phyloP scores from a whole-genome alignment of 2,113 vertebrate species.

The Amblyopsis rosae region DNA sequence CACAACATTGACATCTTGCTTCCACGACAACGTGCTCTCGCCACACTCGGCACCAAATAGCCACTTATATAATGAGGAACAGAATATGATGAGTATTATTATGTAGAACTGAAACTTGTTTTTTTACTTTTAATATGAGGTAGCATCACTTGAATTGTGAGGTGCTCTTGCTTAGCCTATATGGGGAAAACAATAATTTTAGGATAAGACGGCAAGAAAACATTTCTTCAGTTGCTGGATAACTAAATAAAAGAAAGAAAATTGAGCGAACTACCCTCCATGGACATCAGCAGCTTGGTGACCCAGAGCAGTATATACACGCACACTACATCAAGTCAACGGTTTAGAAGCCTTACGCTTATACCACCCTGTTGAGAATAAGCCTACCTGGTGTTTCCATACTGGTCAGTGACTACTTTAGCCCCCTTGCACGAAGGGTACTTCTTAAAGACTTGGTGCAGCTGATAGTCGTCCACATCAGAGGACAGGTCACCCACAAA shows the following conservation, averaged over 20 bases:
- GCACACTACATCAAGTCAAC: conserved; percentile 28
- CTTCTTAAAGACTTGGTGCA: conserved; percentile 91
- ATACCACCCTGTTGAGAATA: neutral
- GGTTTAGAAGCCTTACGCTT: neutral
- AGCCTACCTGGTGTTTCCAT: conserved; percentile 87
- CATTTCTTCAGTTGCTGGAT: conserved; percentile 62
- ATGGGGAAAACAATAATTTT: conserved; percentile 86
- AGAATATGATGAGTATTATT: conserved; percentile 77
- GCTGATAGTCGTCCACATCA: conserved; percentile 89
- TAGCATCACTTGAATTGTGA: conserved; percentile 86
- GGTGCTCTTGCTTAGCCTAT: conserved; percentile 85
- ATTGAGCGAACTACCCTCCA: conserved; percentile 42
- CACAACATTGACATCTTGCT: conserved; percentile 56
- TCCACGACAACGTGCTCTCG: conserved; percentile 14
- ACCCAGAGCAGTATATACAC: conserved; percentile 14
- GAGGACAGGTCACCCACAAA: conserved; percentile 90
- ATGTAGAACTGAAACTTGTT: conserved; percentile 84
- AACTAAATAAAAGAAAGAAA: conserved; percentile 49
- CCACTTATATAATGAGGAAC: conserved; percentile 71
- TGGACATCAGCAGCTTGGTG: conserved; percentile 56
- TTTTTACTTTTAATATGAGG: conserved; percentile 87
- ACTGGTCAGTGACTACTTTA: conserved; percentile 90
- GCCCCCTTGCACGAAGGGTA: conserved; percentile 88
- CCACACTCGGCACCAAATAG: conserved; percentile 69
- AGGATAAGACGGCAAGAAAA: conserved; percentile 74